These are phyloP conservation scores for Stomatorhinus ivindoensis DNA, from an alignment of 2,113 vertebrate species.

Conservation along the genomic window DNA sequence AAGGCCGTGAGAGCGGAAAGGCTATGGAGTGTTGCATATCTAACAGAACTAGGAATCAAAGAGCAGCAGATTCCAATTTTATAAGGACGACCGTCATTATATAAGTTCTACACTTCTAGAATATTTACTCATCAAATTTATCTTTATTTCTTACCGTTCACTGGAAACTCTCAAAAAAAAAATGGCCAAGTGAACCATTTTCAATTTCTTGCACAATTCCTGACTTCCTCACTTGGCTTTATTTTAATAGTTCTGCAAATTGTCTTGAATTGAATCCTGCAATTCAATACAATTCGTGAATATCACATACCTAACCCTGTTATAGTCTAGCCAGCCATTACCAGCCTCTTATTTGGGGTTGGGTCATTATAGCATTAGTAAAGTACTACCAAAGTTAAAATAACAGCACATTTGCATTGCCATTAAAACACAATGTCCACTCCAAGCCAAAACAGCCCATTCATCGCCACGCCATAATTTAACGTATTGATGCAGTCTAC, in stretches of 20 bases:
- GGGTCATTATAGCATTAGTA: not conserved
- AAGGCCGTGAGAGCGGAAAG: not conserved
- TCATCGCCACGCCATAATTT: not conserved
- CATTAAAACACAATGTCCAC: not conserved
- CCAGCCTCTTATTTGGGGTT: not conserved
- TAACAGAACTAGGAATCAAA: not conserved
- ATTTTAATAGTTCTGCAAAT: not conserved
- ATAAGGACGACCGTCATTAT: not conserved
- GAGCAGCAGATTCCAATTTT: not conserved
- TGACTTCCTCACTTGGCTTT: not conserved
- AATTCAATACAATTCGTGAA: not conserved
- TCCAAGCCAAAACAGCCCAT: not conserved
- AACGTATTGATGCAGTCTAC: not conserved
- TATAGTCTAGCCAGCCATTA: not conserved
- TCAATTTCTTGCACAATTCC: not conserved
- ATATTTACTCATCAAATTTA: not conserved
- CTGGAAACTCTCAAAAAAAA: not conserved
- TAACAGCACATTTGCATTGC: not conserved
- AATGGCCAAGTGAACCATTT: not conserved
- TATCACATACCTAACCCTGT: not conserved
- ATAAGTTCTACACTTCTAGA: not conserved
- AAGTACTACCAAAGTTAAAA: not conserved
- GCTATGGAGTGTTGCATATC: not conserved
- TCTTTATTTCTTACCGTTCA: not conserved
- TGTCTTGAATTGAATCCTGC: not conserved